phyloP scores from a whole-genome alignment of 1,140 invertebrate genomes.

The Mesaphorura yosii region DNA sequence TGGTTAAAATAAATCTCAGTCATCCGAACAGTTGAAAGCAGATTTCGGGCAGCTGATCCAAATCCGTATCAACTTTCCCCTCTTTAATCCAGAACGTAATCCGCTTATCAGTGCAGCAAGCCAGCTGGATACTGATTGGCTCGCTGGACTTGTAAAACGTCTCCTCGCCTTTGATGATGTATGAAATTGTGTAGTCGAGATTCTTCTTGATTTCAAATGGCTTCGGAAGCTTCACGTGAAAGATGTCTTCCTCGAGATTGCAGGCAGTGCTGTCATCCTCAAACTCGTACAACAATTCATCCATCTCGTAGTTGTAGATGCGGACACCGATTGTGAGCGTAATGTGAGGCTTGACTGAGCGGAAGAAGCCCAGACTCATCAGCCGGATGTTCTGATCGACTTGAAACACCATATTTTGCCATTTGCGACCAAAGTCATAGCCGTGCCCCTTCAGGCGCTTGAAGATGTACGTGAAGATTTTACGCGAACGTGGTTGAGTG shows the following conservation, averaged over 20 bases:
- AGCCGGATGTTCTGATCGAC: slow-evolving; percentile 20
- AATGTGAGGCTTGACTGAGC: slow-evolving; percentile 15
- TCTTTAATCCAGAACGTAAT: slow-evolving; percentile 19
- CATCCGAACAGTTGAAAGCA: slow-evolving; percentile 25
- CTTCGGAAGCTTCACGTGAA: slow-evolving; percentile 22
- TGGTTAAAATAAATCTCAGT: no score
- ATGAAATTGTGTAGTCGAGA: slow-evolving; percentile 24
- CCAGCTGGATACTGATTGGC: slow-evolving; percentile 1
- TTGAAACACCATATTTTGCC: slow-evolving; percentile 26
- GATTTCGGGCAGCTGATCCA: slow-evolving; percentile 27
- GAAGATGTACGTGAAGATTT: slow-evolving; percentile 26
- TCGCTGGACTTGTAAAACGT: slow-evolving; percentile 25
- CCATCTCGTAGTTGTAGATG: slow-evolving; percentile 20
- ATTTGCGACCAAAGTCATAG: slow-evolving; percentile 24
- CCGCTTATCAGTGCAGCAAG: slow-evolving; percentile 16
- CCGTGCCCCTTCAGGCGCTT: slow-evolving; percentile 23
- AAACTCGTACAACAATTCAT: slow-evolving; percentile 16
- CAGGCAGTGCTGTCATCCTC: slow-evolving; percentile 15
- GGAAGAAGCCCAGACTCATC: slow-evolving; percentile 24
- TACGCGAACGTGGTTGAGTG: slow-evolving; percentile 13
- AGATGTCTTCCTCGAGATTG: slow-evolving; percentile 14
- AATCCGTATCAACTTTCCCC: slow-evolving; percentile 19
- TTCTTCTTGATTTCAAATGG: slow-evolving; percentile 23
- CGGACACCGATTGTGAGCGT: slow-evolving; percentile 12
- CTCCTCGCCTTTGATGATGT: slow-evolving; percentile 25